phyloP scores from a whole-genome alignment of 1,140 invertebrate genomes.

The Leptonema lineaticorne region DNA sequence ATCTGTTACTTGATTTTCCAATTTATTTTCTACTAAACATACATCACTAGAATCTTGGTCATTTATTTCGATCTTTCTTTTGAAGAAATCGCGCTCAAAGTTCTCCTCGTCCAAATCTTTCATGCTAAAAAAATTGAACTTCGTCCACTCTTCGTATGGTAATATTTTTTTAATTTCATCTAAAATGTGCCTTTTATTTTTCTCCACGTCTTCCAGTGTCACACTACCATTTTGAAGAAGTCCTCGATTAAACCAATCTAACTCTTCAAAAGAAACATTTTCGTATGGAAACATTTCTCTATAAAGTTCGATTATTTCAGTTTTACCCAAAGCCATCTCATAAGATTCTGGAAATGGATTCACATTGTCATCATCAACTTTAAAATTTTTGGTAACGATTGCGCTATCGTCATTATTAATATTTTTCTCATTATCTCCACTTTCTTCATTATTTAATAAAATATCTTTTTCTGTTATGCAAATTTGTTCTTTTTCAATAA shows the following conservation, averaged over 20 bases:
- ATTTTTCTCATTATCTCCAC: neutral
- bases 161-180: conserved; percentile 45
- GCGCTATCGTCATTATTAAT: neutral
- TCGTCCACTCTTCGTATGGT: conserved; percentile 41
- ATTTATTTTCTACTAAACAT: neutral
- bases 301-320: conserved; percentile 28
- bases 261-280: conserved; percentile 33
- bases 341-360: conserved; percentile 36
- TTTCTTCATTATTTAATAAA: neutral
- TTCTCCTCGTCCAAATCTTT: conserved; percentile 34
- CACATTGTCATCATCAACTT: conserved; percentile 30
- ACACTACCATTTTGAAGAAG: conserved; percentile 43
- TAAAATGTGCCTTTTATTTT: conserved; percentile 49
- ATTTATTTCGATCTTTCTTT: neutral
- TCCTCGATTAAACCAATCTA: conserved; percentile 24
- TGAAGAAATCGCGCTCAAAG: conserved; percentile 23
- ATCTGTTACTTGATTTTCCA: neutral
- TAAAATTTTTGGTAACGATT: neutral
- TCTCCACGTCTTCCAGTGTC: conserved; percentile 48
- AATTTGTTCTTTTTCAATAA: neutral
- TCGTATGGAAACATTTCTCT: conserved; percentile 49
- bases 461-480: neutral
- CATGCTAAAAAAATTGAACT: conserved; percentile 47
- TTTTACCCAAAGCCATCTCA: conserved; percentile 32
- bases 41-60: neutral